Evolutionary conservation across 2,888 invertebrate genomes (phyloP).

Genomic region (Phytoseiulus persimilis): DNA sequence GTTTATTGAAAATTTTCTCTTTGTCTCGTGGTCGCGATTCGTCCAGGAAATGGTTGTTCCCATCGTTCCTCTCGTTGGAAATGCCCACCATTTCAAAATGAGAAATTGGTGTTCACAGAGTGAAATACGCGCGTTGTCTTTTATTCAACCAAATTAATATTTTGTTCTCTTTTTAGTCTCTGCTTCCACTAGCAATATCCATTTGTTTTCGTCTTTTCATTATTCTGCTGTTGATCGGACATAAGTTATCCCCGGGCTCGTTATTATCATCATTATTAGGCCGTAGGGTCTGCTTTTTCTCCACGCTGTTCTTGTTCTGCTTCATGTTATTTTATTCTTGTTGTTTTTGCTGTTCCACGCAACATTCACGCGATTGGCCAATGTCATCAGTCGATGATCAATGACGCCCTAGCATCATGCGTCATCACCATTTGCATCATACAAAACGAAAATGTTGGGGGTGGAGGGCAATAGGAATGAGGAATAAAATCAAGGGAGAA

Average conservation of each 20-base stretch:
- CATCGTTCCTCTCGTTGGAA: background rate
- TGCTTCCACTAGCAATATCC: background rate
- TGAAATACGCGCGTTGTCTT: background rate
- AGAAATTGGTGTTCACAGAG: background rate
- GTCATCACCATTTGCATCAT: background rate
- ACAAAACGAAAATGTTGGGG: background rate
- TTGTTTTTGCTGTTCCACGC: background rate
- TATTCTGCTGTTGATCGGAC: background rate
- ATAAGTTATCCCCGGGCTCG: background rate
- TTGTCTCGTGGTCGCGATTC: background rate
- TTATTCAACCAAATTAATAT: background rate
- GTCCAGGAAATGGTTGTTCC: background rate
- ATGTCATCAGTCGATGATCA: slow-evolving; percentile 5
- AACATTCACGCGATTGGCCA: background rate
- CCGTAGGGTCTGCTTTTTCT: background rate
- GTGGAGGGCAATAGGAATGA: background rate
- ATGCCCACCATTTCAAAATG: background rate
- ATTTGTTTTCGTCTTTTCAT: background rate
- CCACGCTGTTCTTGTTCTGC: background rate
- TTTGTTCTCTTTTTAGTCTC: background rate
- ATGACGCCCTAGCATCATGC: background rate
- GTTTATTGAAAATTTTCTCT: background rate
- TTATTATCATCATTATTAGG: background rate
- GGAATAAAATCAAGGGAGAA: background rate
- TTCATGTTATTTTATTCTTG: background rate